phyloP scores from a whole-genome alignment of 2,113 vertebrate genomes.

The Talpa occidentalis region DNA sequence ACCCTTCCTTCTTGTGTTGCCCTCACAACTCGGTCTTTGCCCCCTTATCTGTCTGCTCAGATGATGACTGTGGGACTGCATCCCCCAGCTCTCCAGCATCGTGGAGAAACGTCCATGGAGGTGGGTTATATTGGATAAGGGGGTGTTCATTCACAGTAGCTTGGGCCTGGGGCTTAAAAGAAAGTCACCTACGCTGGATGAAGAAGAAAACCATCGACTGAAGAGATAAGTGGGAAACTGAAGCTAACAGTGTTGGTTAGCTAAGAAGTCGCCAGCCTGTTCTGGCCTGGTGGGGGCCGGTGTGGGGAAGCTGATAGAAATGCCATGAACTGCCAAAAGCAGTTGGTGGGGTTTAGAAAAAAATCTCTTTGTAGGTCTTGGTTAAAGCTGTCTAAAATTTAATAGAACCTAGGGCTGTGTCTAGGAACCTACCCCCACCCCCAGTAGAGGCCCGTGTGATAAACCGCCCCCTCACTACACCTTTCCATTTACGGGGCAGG shows the following conservation, averaged over 20 bases:
- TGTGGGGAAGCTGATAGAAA: neutral
- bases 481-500: neutral
- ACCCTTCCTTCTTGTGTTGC: neutral
- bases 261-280: fast-evolving
- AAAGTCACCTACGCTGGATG: neutral
- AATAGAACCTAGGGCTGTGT: neutral
- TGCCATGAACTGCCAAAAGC: neutral
- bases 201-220: neutral
- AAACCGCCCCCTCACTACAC: neutral
- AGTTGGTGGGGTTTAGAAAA: neutral
- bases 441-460: neutral
- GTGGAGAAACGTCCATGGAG: neutral
- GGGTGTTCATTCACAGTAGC: neutral
- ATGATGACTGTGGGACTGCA: neutral
- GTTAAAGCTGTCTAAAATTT: neutral
- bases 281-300: neutral
- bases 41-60: fast-evolving
- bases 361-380: neutral
- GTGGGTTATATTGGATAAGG: neutral
- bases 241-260: neutral
- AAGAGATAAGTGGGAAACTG: neutral
- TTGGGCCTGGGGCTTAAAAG: neutral
- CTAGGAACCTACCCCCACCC: neutral
- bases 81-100: neutral
- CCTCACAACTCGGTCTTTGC: fast-evolving